Evolutionary conservation across 2,797 vertebrate species (phyloP).

Genomic region (Sorex maritimensis): DNA sequence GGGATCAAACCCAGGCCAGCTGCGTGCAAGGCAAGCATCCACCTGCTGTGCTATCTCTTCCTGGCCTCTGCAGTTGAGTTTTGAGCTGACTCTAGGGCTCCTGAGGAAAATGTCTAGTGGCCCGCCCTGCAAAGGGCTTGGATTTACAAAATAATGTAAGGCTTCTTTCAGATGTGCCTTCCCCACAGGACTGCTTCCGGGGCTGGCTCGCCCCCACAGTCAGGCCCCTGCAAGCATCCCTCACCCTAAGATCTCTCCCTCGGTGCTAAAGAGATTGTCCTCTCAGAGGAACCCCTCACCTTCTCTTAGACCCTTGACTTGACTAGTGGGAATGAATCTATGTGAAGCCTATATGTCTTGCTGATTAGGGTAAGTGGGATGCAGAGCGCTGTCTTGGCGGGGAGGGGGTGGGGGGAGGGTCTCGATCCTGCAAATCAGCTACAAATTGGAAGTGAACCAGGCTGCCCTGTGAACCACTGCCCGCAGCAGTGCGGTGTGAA

Average conservation of each 20-base stretch:
- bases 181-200: not conserved
- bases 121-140: not conserved
- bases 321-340: not conserved
- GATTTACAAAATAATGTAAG: conserved; percentile 30
- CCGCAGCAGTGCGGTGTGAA: not conserved
- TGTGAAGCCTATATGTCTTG: not conserved
- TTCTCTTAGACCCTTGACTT: not conserved
- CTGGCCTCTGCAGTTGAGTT: not conserved
- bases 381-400: too few species aligned
- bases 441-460: not conserved
- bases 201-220: not conserved
- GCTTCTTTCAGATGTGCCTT: not conserved
- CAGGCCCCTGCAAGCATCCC: not conserved
- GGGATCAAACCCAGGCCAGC: too few species aligned
- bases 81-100: conserved; percentile 11
- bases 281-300: not conserved
- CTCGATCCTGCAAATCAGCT: not conserved
- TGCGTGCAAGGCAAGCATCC: too few species aligned
- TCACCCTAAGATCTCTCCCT: not conserved
- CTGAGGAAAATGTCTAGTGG: conserved; percentile 27
- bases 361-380: not conserved
- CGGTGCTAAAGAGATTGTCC: not conserved
- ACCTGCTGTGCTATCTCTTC: too few species aligned
- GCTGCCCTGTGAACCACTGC: not conserved
- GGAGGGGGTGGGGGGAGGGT: not conserved